These are phyloP conservation scores for Aphidoletes aphidimyza DNA, from an alignment of 2,888 invertebrate species.

Conservation along the genomic window DNA sequence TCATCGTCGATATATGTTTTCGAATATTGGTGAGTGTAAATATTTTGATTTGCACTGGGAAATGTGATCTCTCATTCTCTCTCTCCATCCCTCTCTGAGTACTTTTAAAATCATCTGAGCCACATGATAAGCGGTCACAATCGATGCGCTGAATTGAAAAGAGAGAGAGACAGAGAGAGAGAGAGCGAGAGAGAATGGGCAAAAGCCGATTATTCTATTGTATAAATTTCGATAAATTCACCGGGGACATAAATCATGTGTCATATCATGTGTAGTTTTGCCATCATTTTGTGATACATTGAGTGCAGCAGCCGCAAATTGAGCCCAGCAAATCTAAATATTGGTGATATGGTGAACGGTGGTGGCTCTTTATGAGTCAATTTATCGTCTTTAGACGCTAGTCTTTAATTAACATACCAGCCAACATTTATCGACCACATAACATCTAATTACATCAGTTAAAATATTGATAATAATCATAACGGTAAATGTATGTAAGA, in stretches of 20 bases:
- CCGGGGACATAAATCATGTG: not conserved
- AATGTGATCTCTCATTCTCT: slow-evolving; percentile 15
- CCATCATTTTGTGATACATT: not conserved
- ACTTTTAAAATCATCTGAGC: no score
- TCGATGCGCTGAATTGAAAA: no score
- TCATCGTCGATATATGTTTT: not conserved
- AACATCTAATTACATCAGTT: not conserved
- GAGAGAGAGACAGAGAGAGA: no score
- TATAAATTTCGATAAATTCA: not conserved
- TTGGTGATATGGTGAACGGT: no score
- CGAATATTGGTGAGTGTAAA: not conserved
- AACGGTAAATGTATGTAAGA: no score
- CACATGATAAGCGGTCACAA: no score
- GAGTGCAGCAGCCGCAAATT: not conserved
- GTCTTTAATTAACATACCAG: slow-evolving; percentile 25
- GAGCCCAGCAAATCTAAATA: no score
- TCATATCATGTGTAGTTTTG: not conserved
- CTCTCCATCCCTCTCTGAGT: no score
- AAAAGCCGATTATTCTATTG: no score
- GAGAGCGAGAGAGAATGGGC: not conserved
- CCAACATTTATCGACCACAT: slow-evolving; percentile 2
- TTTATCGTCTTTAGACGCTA: not conserved
- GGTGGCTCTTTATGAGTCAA: not conserved
- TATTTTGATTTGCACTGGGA: slow-evolving; percentile 21
- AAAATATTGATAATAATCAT: slow-evolving; percentile 26